Base-by-base conservation (phyloP, 1,140 invertebrate species). In the Ditylenchus dipsaci region DNA sequence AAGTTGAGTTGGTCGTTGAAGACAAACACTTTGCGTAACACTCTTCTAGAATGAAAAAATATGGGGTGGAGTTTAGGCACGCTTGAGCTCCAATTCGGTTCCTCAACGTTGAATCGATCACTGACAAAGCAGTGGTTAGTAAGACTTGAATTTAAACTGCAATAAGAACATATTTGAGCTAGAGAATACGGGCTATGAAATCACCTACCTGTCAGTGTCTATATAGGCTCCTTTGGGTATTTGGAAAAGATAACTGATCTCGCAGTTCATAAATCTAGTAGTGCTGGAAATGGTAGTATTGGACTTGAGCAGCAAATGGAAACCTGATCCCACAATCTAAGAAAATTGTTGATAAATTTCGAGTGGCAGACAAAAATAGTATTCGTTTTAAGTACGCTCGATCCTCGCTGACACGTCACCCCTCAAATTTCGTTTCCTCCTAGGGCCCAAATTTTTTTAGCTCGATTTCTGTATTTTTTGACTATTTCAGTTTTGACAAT, bases 21-120 rank as follows among this genome's bases (percentile, higher is more conserved):
- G 63, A 58, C n/a, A 38, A 65, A 65, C 42, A 65, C 63, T 63
- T 65, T 65, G n/a, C 63, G 29, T 17, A 65, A 8, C n/a, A 65
- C 19, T 63, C 61, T 49, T 5, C 8, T 65, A 23, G 63, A 65
- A 38, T 65, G 63, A 38, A 65, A 66, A 19, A 60, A 27, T n/a
- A 65, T 65, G 3, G 63, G 61, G 3, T 65, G 63, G 7, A 65
- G 19, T 56, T 21, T n/a, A 5, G 29, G 29, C 38, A 66, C 5
- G n/a, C 63, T 49, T 19, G 63, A 5, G n/a, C 23, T 56, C 23
- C 61, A 26, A 1, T 23, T 56, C 7, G 63, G 3, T 64, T 27
- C 38, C 27, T 65, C 63, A 3, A 29, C 27, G n/a, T 65, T 38
- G 19, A 65, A 65, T 5, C 61, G 63, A 1, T 63, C 19, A 7